Evolutionary conservation across 64 coral and sea anemone genomes (phyloP).

Genomic region (Porites australiensis): DNA sequence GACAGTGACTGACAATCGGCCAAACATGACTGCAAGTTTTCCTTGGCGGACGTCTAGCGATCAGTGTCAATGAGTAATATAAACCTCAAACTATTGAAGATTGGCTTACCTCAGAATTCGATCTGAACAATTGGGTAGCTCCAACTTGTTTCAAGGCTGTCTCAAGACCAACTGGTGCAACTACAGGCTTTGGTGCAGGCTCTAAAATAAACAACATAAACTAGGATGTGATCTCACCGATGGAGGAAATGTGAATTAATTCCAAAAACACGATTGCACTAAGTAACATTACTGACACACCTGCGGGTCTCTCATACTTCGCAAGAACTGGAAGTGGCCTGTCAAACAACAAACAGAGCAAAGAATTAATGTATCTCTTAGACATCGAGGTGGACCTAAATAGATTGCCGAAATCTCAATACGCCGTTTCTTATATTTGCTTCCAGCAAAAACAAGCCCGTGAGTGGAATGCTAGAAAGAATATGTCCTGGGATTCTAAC

Average conservation of each 20-base stretch:
- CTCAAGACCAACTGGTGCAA: constrained; percentile 88
- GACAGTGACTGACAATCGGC: too few species aligned
- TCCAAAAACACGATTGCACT: neutral
- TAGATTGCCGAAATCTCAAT: too few species aligned
- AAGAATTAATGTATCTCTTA: too few species aligned
- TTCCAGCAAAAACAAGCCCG: too few species aligned
- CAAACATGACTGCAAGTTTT: too few species aligned
- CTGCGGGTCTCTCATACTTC: constrained; percentile 39
- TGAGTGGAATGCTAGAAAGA: too few species aligned
- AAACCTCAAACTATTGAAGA: neutral
- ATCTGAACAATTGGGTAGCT: constrained; percentile 85
- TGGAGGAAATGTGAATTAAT: neutral
- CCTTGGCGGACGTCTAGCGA: too few species aligned
- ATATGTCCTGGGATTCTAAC: too few species aligned
- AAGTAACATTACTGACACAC: neutral
- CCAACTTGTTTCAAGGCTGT: constrained; percentile 99
- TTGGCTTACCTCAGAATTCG: constrained; percentile 91
- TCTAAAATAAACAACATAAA: neutral
- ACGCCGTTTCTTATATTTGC: too few species aligned
- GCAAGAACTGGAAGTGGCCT: constrained; percentile 33
- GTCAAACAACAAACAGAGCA: neutral
- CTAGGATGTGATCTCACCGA: neutral
- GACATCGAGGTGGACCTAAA: too few species aligned
- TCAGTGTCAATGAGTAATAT: too few species aligned
- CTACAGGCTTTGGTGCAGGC: constrained; percentile 60